A percentile compares a stretch with the other conserved stretches of the same genome.
Evolutionary conservation across 2,113 vertebrate species (phyloP).

Genomic region (Rallus limicola): DNA sequence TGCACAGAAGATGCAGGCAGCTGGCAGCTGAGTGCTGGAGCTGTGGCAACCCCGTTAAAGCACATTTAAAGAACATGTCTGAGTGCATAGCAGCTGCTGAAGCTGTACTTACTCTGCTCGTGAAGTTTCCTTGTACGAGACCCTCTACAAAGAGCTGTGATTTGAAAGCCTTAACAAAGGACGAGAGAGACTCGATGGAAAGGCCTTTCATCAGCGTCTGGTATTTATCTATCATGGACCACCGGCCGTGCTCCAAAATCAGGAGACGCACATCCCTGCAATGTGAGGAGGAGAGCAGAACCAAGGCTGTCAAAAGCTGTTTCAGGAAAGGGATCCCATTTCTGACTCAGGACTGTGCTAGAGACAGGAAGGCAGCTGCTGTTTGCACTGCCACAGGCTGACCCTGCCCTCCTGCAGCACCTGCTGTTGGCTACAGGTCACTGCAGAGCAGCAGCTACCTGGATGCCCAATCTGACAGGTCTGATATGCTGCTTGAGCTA

Average conservation of each 20-base stretch:
- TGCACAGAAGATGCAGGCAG: background rate
- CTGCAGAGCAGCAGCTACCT: background rate
- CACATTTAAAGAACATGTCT: accelerated
- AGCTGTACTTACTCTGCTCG: conserved; percentile 82
- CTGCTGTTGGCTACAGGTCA: background rate
- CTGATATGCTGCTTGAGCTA: background rate
- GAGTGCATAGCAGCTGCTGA: background rate
- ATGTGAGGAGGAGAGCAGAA: background rate
- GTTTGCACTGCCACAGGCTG: background rate
- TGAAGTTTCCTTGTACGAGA: conserved; percentile 93
- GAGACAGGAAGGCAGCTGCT: background rate
- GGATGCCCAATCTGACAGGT: accelerated
- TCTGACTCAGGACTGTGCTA: background rate
- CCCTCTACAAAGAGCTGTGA: conserved; percentile 89
- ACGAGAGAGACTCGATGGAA: conserved; percentile 81
- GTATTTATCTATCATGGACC: conserved; percentile 94
- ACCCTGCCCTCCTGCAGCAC: background rate
- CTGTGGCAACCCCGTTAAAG: background rate
- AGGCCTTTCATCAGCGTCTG: conserved; percentile 84
- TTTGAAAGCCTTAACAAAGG: conserved; percentile 86
- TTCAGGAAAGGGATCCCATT: background rate
- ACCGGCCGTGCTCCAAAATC: conserved; percentile 89
- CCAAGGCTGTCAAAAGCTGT: background rate
- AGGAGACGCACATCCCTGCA: conserved; percentile 89
- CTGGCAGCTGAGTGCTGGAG: background rate